phyloP scores from a whole-genome alignment of 2,888 invertebrate genomes.

The Dromius quadrimaculatus region DNA sequence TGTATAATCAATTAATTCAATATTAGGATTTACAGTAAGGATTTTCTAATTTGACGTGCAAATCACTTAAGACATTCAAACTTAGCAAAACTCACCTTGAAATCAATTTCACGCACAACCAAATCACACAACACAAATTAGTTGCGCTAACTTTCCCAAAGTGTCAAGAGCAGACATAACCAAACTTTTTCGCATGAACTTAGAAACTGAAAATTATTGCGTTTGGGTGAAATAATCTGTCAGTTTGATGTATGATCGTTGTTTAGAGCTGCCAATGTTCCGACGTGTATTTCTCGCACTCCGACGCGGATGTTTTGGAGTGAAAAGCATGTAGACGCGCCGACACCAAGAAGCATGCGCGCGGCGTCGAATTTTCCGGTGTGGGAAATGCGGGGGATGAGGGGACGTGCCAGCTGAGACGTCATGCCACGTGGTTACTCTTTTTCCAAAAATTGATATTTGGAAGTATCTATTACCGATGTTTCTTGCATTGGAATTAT shows the following conservation, averaged over 20 bases:
- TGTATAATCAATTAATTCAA: too few relatives aligned
- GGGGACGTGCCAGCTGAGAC: conserved; percentile 10
- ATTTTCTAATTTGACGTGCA: too few relatives aligned
- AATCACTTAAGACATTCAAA: neutral
- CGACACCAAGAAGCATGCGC: neutral
- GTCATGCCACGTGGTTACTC: conserved; percentile 20
- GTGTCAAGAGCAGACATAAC: conserved; percentile 8
- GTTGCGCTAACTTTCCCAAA: neutral
- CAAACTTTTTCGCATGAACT: neutral
- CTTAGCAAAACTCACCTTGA: too few relatives aligned
- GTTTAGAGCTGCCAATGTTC: conserved; percentile 3
- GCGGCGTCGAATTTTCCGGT: too few relatives aligned
- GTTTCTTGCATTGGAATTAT: too few relatives aligned
- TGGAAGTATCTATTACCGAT: too few relatives aligned
- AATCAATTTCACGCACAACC: too few relatives aligned
- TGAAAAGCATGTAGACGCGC: conserved; percentile 39
- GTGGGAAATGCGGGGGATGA: neutral
- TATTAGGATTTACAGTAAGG: too few relatives aligned
- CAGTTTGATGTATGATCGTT: neutral
- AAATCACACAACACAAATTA: neutral
- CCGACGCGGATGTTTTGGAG: conserved; percentile 44
- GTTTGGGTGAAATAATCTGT: neutral
- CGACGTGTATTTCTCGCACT: conserved; percentile 42
- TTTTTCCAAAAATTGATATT: too few relatives aligned
- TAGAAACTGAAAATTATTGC: neutral